These are phyloP conservation scores for Sinocyclocheilus anshuiensis DNA, from an alignment of 2,113 vertebrate genomes.

Conservation along the genomic window DNA sequence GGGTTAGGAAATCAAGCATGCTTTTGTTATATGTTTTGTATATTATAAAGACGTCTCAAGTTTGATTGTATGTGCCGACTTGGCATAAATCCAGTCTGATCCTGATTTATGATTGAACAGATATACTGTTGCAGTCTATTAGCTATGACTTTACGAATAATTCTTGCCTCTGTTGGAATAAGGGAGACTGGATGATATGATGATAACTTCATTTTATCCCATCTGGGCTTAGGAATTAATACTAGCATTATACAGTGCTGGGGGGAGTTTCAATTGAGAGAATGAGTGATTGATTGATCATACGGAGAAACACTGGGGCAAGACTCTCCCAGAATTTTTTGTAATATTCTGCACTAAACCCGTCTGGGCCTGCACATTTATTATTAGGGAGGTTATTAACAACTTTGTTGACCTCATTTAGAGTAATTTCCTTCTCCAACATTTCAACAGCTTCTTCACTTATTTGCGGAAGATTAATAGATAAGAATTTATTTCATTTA, in stretches of 20 bases:
- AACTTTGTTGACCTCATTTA: background rate
- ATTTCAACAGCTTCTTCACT: background rate
- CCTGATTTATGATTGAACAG: too few relatives aligned
- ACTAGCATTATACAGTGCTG: conserved; percentile 16
- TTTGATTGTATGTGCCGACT: background rate
- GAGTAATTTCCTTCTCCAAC: background rate
- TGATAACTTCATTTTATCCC: background rate
- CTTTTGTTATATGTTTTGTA: too few relatives aligned
- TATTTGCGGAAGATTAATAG: background rate
- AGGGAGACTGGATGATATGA: conserved; percentile 15
- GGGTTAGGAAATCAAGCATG: too few relatives aligned
- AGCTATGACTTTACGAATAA: background rate
- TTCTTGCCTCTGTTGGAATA: conserved; percentile 1
- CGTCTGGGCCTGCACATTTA: background rate
- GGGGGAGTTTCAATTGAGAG: background rate
- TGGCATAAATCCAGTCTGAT: too few relatives aligned
- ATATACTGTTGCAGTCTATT: background rate
- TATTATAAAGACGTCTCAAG: background rate
- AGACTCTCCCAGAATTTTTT: background rate
- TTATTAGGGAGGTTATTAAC: background rate
- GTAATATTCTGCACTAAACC: conserved; percentile 7
- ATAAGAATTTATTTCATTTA: background rate
- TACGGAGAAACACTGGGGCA: background rate
- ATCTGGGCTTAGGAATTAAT: conserved; percentile 12
- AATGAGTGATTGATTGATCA: background rate